These are phyloP conservation scores for Semibalanus balanoides DNA, from an alignment of 1,140 invertebrate genomes.

Conservation along the genomic window DNA sequence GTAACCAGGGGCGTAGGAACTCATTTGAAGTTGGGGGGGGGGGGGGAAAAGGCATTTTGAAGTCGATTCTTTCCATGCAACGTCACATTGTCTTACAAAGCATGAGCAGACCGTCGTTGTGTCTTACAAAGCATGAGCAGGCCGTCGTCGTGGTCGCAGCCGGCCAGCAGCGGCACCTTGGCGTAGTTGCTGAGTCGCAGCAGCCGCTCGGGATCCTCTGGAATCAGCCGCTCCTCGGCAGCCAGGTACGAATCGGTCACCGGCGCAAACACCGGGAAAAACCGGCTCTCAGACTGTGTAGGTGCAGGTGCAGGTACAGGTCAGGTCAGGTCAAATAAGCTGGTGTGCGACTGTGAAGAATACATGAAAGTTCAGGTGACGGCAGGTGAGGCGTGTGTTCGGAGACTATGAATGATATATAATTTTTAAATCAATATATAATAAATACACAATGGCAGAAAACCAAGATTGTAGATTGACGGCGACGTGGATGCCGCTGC, in stretches of 20 bases:
- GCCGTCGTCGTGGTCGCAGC: background rate
- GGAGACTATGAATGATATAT: too few relatives aligned
- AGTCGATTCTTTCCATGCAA: too few relatives aligned
- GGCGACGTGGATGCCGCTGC: too few relatives aligned
- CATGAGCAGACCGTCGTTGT: background rate
- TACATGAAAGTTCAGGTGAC: too few relatives aligned
- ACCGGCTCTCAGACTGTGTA: background rate
- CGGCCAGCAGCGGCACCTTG: conserved; percentile 1
- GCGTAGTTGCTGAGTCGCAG: background rate
- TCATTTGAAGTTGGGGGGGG: too few relatives aligned
- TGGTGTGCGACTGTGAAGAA: too few relatives aligned
- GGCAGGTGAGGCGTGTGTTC: too few relatives aligned
- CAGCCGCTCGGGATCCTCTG: background rate
- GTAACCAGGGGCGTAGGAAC: too few relatives aligned
- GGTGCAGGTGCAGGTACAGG: background rate
- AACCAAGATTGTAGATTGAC: too few relatives aligned
- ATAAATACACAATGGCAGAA: too few relatives aligned
- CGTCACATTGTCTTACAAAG: background rate
- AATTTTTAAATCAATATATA: too few relatives aligned
- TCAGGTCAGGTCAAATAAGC: background rate
- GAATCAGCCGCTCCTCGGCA: background rate
- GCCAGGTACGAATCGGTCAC: background rate
- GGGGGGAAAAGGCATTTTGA: too few relatives aligned
- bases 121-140: background rate
- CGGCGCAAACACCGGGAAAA: conserved; percentile 4